Evolutionary conservation across 2,888 invertebrate genomes (phyloP).

Genomic region (Nomada flava): DNA sequence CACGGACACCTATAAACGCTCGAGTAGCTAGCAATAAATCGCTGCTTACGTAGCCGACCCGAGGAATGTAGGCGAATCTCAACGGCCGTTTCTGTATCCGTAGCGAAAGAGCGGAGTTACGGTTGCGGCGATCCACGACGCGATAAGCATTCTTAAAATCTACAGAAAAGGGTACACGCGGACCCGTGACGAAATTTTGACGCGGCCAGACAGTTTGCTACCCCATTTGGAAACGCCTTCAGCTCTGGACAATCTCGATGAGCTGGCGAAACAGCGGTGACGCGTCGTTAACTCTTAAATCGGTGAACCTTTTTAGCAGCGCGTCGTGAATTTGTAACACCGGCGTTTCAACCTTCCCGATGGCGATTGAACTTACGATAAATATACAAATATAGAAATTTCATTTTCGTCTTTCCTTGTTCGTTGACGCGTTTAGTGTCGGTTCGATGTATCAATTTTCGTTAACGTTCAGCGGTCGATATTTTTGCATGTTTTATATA

Average conservation of each 20-base stretch:
- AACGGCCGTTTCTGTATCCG: conserved; percentile 36
- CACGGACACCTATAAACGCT: conserved; percentile 23
- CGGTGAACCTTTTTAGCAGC: neutral
- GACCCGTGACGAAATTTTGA: conserved; percentile 32
- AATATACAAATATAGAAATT: too few species aligned
- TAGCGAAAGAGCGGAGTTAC: conserved; percentile 45
- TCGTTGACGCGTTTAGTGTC: too few species aligned
- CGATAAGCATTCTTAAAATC: conserved; percentile 7
- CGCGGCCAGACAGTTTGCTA: conserved; percentile 5
- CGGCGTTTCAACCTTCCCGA: neutral
- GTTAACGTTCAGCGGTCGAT: too few species aligned
- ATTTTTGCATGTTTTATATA: too few species aligned
- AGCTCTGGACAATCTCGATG: neutral
- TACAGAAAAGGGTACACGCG: conserved; percentile 6
- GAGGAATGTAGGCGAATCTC: conserved; percentile 66
- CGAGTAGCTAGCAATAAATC: conserved; percentile 40
- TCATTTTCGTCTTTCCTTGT: too few species aligned
- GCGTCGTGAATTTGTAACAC: neutral
- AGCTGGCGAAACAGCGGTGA: neutral
- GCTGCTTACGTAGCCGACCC: conserved; percentile 39
- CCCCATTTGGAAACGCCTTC: conserved; percentile 4
- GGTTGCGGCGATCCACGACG: conserved; percentile 3
- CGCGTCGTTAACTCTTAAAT: neutral
- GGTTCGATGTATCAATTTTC: too few species aligned
- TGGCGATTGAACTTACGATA: too few species aligned